phyloP scores from a whole-genome alignment of 30 jellyfish, hydroid and myxozoan genomes.

The Aurelia coerulea region DNA sequence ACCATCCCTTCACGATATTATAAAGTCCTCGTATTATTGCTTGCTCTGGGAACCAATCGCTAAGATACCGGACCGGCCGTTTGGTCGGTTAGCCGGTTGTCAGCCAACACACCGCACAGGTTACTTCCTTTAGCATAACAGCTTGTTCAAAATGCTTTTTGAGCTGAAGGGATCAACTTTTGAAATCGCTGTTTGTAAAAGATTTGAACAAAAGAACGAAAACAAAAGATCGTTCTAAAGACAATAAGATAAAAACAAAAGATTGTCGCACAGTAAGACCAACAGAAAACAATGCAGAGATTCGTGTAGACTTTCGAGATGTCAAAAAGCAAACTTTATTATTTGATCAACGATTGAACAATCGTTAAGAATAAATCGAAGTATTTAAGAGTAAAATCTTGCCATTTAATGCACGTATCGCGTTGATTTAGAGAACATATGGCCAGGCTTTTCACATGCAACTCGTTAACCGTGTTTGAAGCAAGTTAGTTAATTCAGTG shows the following conservation, averaged over 20 bases:
- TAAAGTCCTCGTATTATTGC: too few relatives aligned
- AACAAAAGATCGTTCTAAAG: slow-evolving; percentile 4
- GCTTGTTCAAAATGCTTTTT: neutral
- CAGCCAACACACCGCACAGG: too few relatives aligned
- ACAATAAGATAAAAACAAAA: slow-evolving; percentile 20
- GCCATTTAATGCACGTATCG: neutral
- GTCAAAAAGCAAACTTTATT: slow-evolving; percentile 21
- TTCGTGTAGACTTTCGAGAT: slow-evolving; percentile 7
- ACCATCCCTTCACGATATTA: too few relatives aligned
- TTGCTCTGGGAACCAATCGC: too few relatives aligned
- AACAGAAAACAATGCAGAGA: slow-evolving; percentile 13
- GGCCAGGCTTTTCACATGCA: slow-evolving; percentile 47
- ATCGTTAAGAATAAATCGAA: neutral
- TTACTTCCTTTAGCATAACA: too few relatives aligned
- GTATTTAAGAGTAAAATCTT: slow-evolving; percentile 31
- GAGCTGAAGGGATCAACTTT: neutral
- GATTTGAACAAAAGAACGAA: slow-evolving; percentile 11
- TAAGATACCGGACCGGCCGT: too few relatives aligned
- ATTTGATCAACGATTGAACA: neutral
- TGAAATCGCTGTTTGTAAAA: slow-evolving; percentile 27
- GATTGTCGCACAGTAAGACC: neutral
- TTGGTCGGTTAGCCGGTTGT: too few relatives aligned
- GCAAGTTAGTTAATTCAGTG: slow-evolving; percentile 55
- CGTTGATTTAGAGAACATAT: slow-evolving; percentile 54
- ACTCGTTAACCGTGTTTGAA: slow-evolving; percentile 25